Evolutionary conservation across 2,888 invertebrate species (phyloP).

Genomic region (Ochlodes sylvanus): DNA sequence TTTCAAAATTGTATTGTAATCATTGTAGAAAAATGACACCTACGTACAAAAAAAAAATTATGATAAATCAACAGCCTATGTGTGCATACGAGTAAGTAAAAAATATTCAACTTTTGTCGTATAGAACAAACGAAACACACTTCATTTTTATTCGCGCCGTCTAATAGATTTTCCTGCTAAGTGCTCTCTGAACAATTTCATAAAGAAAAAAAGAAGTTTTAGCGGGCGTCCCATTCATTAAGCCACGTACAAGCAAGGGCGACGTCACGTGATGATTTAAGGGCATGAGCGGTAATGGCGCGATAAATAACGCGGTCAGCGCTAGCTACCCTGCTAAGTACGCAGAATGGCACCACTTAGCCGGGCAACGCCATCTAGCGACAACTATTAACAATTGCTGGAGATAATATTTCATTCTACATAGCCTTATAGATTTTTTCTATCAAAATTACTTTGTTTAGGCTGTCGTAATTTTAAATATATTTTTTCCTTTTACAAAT

Average conservation of each 20-base stretch:
- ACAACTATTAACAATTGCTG: conserved; percentile 50
- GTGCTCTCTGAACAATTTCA: conserved; percentile 78
- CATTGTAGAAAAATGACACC: too few relatives aligned
- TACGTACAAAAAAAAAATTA: too few relatives aligned
- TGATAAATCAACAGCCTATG: too few relatives aligned
- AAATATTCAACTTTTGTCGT: conserved; percentile 33
- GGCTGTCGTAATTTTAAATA: too few relatives aligned
- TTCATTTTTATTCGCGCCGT: conserved; percentile 58
- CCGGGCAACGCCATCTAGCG: conserved; percentile 71
- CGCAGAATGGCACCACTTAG: conserved; percentile 76
- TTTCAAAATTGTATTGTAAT: too few relatives aligned
- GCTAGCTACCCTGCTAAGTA: conserved; percentile 64
- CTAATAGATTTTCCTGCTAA: conserved; percentile 79
- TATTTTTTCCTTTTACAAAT: not conserved
- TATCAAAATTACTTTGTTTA: not conserved
- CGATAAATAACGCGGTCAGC: conserved; percentile 83
- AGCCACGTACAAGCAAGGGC: conserved; percentile 70
- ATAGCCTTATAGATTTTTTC: not conserved
- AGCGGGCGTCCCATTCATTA: conserved; percentile 76
- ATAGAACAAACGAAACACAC: conserved; percentile 47
- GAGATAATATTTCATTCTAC: not conserved
- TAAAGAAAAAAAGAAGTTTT: conserved; percentile 72
- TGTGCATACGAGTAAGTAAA: conserved; percentile 6
- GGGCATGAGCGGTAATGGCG: conserved; percentile 79
- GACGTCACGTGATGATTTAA: conserved; percentile 84